These are phyloP conservation scores for Cercopithecus mona DNA, from an alignment of 2,113 vertebrate species.

Conservation along the genomic window DNA sequence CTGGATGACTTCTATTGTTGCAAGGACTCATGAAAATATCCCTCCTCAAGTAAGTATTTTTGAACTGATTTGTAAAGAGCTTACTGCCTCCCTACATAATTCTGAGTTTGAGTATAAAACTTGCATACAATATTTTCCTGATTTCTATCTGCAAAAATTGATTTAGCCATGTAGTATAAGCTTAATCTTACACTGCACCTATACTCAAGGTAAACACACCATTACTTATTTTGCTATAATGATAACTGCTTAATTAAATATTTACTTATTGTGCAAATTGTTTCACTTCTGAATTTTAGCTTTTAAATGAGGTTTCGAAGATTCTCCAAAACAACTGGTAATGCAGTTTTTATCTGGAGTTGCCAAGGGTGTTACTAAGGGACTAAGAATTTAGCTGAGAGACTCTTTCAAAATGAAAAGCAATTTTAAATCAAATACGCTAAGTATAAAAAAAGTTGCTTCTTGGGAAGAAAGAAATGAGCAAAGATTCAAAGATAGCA, in stretches of 20 bases:
- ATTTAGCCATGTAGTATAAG: neutral
- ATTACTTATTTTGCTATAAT: neutral
- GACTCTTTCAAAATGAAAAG: neutral
- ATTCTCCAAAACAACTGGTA: neutral
- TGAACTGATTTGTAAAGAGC: neutral
- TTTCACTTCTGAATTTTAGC: neutral
- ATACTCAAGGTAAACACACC: neutral
- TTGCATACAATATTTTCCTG: neutral
- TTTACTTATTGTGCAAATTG: neutral
- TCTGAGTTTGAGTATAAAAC: neutral
- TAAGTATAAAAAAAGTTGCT: neutral
- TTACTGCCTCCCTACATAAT: neutral
- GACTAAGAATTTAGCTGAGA: neutral
- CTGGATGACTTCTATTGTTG: neutral
- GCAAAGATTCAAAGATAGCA: neutral
- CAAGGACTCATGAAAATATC: neutral
- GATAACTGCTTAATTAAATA: neutral
- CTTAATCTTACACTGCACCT: neutral
- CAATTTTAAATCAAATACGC: conserved; percentile 29
- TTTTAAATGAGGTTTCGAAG: neutral
- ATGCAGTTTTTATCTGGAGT: neutral
- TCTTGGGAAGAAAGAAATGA: conserved; percentile 25
- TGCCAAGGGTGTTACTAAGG: neutral
- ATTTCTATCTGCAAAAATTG: neutral
- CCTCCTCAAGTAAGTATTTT: neutral